These are phyloP conservation scores for Bunonema sp. DNA, from an alignment of 2,888 invertebrate species.

Conservation along the genomic window DNA sequence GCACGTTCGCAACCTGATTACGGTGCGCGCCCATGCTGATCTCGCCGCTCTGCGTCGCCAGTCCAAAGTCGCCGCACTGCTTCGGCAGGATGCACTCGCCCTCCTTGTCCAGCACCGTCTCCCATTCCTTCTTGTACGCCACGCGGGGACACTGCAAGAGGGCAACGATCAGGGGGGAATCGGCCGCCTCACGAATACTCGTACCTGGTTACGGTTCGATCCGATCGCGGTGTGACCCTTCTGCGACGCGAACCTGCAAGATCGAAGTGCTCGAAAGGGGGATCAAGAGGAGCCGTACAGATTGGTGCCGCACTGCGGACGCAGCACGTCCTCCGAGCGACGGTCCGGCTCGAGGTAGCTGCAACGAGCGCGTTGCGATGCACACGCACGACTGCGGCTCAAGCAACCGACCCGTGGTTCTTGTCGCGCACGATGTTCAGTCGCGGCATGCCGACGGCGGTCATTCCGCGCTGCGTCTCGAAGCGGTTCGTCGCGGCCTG, in stretches of 20 bases:
- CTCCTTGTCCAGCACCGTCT: slow-evolving; percentile 40
- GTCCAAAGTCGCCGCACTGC: slow-evolving; percentile 41
- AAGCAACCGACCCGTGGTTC: slow-evolving; percentile 22
- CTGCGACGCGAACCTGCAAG: too few species aligned
- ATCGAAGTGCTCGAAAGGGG: too few species aligned
- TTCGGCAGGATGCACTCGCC: slow-evolving; percentile 42
- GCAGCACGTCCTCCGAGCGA: slow-evolving; percentile 34
- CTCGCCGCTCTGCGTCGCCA: slow-evolving; percentile 34
- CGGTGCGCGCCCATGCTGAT: slow-evolving; percentile 39
- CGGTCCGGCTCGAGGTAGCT: slow-evolving; percentile 40
- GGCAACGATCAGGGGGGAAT: background rate
- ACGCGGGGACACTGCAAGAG: slow-evolving; percentile 22
- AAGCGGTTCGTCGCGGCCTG: slow-evolving; percentile 42
- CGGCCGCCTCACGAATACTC: background rate
- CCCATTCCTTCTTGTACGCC: slow-evolving; percentile 40
- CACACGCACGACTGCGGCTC: background rate
- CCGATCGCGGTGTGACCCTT: slow-evolving; percentile 40
- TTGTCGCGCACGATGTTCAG: slow-evolving; percentile 42
- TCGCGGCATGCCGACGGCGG: slow-evolving; percentile 38
- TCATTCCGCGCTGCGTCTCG: slow-evolving; percentile 41
- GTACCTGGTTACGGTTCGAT: slow-evolving; percentile 24
- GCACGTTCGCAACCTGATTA: slow-evolving; percentile 40
- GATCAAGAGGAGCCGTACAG: too few species aligned
- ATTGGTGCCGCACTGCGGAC: slow-evolving; percentile 41
- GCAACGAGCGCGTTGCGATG: slow-evolving; percentile 2